Evolutionary conservation across 2,888 invertebrate species (phyloP).

Genomic region (Aphidoletes aphidimyza): DNA sequence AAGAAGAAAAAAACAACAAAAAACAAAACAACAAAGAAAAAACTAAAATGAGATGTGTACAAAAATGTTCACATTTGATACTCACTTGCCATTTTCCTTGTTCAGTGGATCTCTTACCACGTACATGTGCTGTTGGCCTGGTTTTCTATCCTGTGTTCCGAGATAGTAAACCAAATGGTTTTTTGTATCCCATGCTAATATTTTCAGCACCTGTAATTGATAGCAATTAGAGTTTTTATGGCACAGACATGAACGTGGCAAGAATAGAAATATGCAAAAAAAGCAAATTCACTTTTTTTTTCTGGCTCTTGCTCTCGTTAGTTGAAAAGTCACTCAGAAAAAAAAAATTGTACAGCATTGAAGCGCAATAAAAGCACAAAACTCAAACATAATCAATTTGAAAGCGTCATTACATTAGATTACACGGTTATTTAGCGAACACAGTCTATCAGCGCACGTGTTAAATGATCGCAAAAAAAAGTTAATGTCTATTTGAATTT

Average conservation of each 20-base stretch:
- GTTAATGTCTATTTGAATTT: not conserved
- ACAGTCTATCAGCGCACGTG: slow-evolving; percentile 18
- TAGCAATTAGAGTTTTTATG: slow-evolving; percentile 55
- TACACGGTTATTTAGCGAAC: slow-evolving; percentile 32
- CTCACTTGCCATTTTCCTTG: slow-evolving; percentile 73
- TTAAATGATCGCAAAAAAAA: not conserved
- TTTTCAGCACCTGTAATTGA: slow-evolving; percentile 68
- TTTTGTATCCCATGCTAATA: slow-evolving; percentile 85
- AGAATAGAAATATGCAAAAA: slow-evolving; percentile 45
- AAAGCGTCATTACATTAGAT: slow-evolving; percentile 44
- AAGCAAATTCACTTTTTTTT: not conserved
- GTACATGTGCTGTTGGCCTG: slow-evolving; percentile 89
- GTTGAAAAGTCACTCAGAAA: not conserved
- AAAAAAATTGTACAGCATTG: not conserved
- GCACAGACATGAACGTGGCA: not conserved
- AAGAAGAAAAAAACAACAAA: not conserved
- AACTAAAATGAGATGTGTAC: too few species aligned
- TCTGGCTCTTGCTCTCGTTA: not conserved
- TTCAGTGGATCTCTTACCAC: slow-evolving; percentile 81
- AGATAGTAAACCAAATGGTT: slow-evolving; percentile 83
- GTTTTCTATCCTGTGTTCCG: slow-evolving; percentile 82
- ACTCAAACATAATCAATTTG: not conserved
- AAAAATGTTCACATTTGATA: too few species aligned
- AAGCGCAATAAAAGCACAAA: not conserved
- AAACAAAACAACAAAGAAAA: not conserved